A percentile compares a stretch with the other conserved stretches of the same genome.
phyloP scores from a whole-genome alignment of 2,797 vertebrate genomes.

The Sylvia borin region DNA sequence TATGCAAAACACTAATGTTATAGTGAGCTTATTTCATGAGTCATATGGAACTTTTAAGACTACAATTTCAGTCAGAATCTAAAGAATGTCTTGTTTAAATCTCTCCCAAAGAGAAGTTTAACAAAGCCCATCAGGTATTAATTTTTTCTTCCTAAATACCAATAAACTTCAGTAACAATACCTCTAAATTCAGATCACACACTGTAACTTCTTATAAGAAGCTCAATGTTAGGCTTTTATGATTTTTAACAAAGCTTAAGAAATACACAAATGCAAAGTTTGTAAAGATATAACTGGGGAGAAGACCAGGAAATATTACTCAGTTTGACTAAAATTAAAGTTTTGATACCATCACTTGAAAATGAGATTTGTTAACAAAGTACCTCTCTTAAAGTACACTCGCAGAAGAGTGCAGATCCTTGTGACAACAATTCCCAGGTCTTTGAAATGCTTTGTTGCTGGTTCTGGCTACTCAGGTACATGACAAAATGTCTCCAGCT shows the following conservation, averaged over 20 bases:
- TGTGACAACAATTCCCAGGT: background rate
- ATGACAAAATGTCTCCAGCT: background rate
- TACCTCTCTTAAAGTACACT: background rate
- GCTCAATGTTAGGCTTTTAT: background rate
- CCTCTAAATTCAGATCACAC: background rate
- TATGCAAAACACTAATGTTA: background rate
- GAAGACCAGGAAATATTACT: background rate
- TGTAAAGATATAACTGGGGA: background rate
- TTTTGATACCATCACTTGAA: background rate
- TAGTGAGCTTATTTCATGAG: background rate
- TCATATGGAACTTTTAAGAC: background rate
- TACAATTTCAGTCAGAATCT: background rate
- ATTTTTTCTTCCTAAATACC: background rate
- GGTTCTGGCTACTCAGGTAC: background rate
- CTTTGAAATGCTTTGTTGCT: background rate
- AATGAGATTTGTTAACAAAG: background rate
- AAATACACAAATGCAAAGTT: background rate
- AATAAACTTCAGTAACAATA: background rate
- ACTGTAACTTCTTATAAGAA: background rate
- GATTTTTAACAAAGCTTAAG: background rate
- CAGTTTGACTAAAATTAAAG: background rate
- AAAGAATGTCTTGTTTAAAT: background rate
- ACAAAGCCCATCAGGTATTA: background rate
- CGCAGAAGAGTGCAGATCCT: background rate
- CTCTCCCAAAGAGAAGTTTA: background rate